Conservation (phyloP, 2,888 invertebrate species). For the Eupeodes latifasciatus region DNA sequence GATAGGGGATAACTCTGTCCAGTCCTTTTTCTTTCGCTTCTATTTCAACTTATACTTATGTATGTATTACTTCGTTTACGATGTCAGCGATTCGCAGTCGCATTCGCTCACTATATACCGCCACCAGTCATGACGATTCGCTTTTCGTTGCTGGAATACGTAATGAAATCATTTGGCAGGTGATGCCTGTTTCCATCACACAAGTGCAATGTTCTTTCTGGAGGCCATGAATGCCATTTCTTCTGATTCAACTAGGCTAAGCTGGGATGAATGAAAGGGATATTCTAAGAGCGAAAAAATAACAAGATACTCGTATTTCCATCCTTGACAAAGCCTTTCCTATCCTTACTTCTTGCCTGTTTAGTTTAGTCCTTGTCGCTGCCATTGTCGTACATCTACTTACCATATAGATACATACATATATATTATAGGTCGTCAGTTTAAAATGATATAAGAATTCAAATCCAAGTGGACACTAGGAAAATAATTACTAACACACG, state of each 20-base stretch:
- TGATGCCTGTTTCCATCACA: constrained; percentile 39
- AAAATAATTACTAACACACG: constrained; percentile 73
- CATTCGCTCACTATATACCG: neutral
- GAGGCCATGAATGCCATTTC: constrained; percentile 33
- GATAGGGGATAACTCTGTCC: neutral
- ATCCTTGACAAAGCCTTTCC: constrained; percentile 55
- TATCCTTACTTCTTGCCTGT: constrained; percentile 23
- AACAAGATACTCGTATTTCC: constrained; percentile 26
- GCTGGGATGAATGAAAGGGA: constrained; percentile 30
- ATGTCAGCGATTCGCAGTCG: neutral
- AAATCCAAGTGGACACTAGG: constrained; percentile 67
- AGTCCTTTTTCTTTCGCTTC: too few relatives aligned
- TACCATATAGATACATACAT: too few relatives aligned
- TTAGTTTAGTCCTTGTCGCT: neutral
- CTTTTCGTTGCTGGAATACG: constrained; percentile 62
- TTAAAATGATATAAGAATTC: constrained; percentile 33
- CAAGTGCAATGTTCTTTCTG: constrained; percentile 52
- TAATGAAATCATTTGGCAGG: constrained; percentile 72
- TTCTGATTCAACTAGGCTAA: constrained; percentile 47
- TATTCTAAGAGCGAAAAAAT: constrained; percentile 13
- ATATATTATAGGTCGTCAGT: too few relatives aligned
- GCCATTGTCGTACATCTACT: neutral
- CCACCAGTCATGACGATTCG: constrained; percentile 54
- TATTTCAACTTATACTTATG: neutral
- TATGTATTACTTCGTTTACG: constrained; percentile 54